These are phyloP conservation scores for Rotaria socialis DNA, from an alignment of 2,888 invertebrate species.

Conservation along the genomic window DNA sequence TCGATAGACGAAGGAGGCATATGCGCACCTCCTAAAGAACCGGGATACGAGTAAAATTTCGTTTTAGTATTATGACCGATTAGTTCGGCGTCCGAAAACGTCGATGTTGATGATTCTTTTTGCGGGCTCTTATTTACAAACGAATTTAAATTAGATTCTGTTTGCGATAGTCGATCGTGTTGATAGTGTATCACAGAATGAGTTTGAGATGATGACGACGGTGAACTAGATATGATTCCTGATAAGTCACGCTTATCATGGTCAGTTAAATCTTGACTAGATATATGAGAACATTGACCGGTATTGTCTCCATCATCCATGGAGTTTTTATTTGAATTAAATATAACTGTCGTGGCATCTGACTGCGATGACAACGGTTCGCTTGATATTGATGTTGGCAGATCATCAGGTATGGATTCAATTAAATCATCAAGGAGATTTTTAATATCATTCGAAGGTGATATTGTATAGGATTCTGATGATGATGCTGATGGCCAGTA, in stretches of 20 bases:
- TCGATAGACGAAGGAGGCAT: neutral
- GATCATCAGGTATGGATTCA: neutral
- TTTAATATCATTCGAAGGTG: neutral
- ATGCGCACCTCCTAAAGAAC: neutral
- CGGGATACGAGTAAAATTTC: conserved; percentile 15
- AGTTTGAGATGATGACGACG: neutral
- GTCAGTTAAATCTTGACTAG: neutral
- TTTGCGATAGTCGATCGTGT: neutral
- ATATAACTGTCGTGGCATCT: neutral
- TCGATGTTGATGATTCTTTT: neutral
- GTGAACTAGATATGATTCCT: neutral
- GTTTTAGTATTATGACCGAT: neutral
- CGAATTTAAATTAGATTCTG: neutral
- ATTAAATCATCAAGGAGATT: neutral
- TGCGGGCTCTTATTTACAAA: neutral
- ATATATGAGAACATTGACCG: neutral
- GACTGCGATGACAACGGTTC: neutral
- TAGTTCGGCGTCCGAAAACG: neutral
- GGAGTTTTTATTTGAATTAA: neutral
- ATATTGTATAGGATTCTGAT: neutral
- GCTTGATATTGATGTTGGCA: neutral
- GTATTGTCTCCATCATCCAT: neutral
- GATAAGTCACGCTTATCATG: neutral
- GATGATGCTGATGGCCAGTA: neutral
- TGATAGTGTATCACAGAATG: conserved; percentile 6